Percentiles rank a stretch among this genome's conserved stretches.
Conservation (phyloP, 1,140 invertebrate genomes). For the Cryptotermes secundus region DNA sequence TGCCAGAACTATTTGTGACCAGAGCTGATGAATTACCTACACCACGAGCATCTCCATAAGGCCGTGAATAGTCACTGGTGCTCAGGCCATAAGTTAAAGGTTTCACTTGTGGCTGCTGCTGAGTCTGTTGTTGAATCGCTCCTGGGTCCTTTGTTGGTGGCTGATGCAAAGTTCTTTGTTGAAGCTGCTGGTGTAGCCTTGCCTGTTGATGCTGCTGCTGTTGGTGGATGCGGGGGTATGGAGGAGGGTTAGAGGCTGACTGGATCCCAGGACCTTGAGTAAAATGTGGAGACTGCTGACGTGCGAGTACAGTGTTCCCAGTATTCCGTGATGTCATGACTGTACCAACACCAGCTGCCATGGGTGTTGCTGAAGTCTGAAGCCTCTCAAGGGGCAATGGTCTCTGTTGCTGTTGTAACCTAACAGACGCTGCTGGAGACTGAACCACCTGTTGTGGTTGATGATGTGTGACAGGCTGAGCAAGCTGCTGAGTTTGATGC, state of each 20-base stretch:
- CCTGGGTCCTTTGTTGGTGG: not conserved
- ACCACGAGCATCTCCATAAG: not conserved
- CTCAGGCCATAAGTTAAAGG: not conserved
- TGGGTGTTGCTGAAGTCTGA: not conserved
- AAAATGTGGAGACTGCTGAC: conserved; percentile 20
- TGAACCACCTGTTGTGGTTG: conserved; percentile 22
- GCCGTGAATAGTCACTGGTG: not conserved
- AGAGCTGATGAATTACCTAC: not conserved
- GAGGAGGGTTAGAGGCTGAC: conserved; percentile 39
- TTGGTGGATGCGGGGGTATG: conserved; percentile 42
- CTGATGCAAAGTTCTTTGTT: conserved; percentile 38
- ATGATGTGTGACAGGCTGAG: conserved; percentile 34
- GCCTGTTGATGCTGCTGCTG: conserved; percentile 42
- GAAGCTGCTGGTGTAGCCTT: conserved; percentile 43
- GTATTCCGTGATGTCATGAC: conserved; percentile 6
- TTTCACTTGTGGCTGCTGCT: not conserved
- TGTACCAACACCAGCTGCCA: conserved; percentile 44
- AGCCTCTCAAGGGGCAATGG: conserved; percentile 39
- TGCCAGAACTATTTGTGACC: not conserved
- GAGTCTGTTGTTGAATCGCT: not conserved
- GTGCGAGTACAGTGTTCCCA: conserved; percentile 9
- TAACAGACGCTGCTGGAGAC: not conserved
- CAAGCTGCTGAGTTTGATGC: conserved; percentile 38
- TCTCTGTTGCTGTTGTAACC: conserved; percentile 39
- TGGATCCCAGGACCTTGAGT: not conserved